Base-by-base conservation (phyloP, 2,797 vertebrate genomes). In the Aplochiton taeniatus region DNA sequence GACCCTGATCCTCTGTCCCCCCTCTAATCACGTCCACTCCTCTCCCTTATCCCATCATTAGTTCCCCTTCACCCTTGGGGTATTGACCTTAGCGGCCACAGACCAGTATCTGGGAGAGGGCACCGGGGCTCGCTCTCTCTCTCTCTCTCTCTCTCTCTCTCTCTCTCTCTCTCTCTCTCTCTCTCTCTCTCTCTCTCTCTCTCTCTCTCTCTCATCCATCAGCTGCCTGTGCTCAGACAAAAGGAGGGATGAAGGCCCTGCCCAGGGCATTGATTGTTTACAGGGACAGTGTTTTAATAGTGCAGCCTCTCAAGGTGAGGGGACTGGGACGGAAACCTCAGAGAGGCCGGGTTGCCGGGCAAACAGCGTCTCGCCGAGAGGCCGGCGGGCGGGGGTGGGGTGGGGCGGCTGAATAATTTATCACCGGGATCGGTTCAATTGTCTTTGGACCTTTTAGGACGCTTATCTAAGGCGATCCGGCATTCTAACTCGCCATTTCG, bases 201-300 rank as follows among this genome's bases (percentile, higher is more conserved):
- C n/a, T n/a, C n/a, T n/a, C n/a, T n/a, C 50, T 50, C 65, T 80
- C 81, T 81, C 83, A 86, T 89, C 83, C 73, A 73, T 85, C 88
- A 83, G 74, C 78, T 66, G 83, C 83, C 88, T 88, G 80, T 69
- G 58, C 72, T 51, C 62, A 71, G 83, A 88, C 83, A 81, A 76
- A 80, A 66, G 50, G 63, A 63, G 58, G 64, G 69, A 78, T 17
- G 53, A 67, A 63, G 68, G 69, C 31, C 58, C 71, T 16, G 73
- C 68, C 63, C 54, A 60, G 83, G 75, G 4, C 76, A 87, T 81
- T 57, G 83, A 86, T 84, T 75, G 80, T 81, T 78, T 74, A 82
- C 70, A 63, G 60, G 17, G 63, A 58, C 75, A 67, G 52, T 53
- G 72, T 76, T n/a, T 77, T 68, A 76, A 82, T 8, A 58, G 65